These are phyloP conservation scores for Erannis defoliaria DNA, from an alignment of 2,888 invertebrate species.

Conservation along the genomic window DNA sequence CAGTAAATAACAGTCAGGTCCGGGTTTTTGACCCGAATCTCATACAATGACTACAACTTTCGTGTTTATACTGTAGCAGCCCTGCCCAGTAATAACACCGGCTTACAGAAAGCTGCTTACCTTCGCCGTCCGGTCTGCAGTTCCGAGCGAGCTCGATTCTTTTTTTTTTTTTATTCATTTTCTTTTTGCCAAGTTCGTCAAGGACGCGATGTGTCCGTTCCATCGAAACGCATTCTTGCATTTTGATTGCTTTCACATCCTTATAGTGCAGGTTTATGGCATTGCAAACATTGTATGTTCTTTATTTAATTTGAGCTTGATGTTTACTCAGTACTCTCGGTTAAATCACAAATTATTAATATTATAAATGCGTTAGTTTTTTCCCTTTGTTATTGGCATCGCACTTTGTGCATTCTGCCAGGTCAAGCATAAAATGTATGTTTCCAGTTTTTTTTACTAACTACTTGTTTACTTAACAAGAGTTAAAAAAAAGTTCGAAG, in stretches of 20 bases:
- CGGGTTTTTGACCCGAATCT: slow-evolving; percentile 24
- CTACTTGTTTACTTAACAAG: too few relatives aligned
- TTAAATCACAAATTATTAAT: too few relatives aligned
- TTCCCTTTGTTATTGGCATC: too few relatives aligned
- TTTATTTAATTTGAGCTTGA: too few relatives aligned
- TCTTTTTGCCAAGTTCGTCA: slow-evolving; percentile 47
- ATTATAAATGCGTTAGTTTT: too few relatives aligned
- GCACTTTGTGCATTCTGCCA: too few relatives aligned
- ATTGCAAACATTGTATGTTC: neutral
- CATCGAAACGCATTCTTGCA: slow-evolving; percentile 41
- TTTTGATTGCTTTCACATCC: slow-evolving; percentile 40
- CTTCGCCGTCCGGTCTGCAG: slow-evolving; percentile 67
- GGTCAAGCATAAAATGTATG: too few relatives aligned
- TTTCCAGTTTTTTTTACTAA: too few relatives aligned
- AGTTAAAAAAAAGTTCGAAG: too few relatives aligned
- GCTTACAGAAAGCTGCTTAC: slow-evolving; percentile 77
- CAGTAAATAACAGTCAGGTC: slow-evolving; percentile 1
- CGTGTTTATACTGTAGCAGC: slow-evolving; percentile 42
- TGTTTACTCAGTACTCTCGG: too few relatives aligned
- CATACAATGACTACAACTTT: slow-evolving; percentile 22
- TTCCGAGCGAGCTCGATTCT: slow-evolving; percentile 61
- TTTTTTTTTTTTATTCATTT: slow-evolving; percentile 55
- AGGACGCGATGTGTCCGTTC: slow-evolving; percentile 63
- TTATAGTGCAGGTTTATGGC: slow-evolving; percentile 1
- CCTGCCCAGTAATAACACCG: slow-evolving; percentile 48